phyloP scores from a whole-genome alignment of 1,140 invertebrate species.

The Lerema accius region DNA sequence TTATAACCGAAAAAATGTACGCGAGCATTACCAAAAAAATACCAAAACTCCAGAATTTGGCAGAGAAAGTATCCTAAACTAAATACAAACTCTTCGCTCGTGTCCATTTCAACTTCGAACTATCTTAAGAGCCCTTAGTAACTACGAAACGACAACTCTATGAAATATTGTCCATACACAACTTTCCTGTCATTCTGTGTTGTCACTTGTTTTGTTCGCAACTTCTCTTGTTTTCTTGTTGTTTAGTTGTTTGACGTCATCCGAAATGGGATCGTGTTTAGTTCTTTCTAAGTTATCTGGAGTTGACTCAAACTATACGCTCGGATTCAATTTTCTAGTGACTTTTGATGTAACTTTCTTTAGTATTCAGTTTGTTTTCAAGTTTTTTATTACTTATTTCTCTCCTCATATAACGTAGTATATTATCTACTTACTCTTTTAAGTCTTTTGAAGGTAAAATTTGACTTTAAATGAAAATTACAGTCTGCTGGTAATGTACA shows the following conservation, averaged over 20 bases:
- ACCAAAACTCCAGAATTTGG: constrained; percentile 14
- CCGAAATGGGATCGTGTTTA: constrained; percentile 9
- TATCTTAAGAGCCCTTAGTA: constrained; percentile 51
- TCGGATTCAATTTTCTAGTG: constrained; percentile 18
- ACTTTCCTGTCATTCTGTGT: background rate
- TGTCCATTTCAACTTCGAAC: constrained; percentile 40
- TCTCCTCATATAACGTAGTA: too few species aligned
- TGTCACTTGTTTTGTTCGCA: constrained; percentile 25
- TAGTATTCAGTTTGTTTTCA: background rate
- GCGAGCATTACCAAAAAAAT: constrained; percentile 13
- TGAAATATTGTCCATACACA: constrained; percentile 58
- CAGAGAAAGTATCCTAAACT: constrained; percentile 5
- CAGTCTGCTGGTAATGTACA: too few species aligned
- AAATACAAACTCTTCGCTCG: constrained; percentile 31
- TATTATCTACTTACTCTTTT: too few species aligned
- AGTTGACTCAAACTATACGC: constrained; percentile 15
- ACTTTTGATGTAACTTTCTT: constrained; percentile 23
- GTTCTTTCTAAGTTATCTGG: constrained; percentile 24
- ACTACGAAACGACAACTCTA: constrained; percentile 48
- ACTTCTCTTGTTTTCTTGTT: constrained; percentile 30
- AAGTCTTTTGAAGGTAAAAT: too few species aligned
- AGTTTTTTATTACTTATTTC: constrained; percentile 15
- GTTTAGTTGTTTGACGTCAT: constrained; percentile 31
- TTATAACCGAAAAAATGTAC: too few species aligned
- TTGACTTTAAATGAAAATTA: too few species aligned